phyloP scores from a whole-genome alignment of 2,113 vertebrate genomes.

The Tympanuchus pallidicinctus region DNA sequence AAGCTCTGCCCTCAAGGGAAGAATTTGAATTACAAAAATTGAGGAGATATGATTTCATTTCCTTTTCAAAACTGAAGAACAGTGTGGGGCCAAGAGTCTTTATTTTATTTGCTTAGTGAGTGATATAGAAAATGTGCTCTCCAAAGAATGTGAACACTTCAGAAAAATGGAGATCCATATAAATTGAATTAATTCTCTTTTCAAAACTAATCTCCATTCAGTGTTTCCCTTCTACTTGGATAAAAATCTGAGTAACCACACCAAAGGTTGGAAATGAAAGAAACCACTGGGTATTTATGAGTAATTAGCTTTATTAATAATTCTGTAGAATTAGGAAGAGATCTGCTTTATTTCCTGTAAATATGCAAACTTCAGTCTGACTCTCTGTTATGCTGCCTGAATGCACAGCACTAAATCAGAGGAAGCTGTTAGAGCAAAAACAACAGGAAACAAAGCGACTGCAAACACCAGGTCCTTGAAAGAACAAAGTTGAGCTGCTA shows the following conservation, averaged over 20 bases:
- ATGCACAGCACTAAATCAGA: neutral
- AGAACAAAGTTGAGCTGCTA: neutral
- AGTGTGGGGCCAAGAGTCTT: slow-evolving; percentile 7
- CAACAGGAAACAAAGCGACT: neutral
- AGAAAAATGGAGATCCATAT: slow-evolving; percentile 1
- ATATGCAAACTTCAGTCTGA: neutral
- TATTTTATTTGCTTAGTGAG: slow-evolving; percentile 34
- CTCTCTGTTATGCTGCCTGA: neutral
- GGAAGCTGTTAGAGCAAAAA: neutral
- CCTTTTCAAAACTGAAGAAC: slow-evolving; percentile 10
- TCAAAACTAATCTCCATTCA: neutral
- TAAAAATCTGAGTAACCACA: slow-evolving; percentile 4
- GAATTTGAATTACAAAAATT: slow-evolving; percentile 28
- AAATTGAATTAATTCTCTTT: neutral
- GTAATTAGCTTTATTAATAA: neutral
- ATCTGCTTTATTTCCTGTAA: slow-evolving; percentile 26
- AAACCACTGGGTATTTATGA: neutral
- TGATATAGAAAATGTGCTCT: slow-evolving; percentile 14
- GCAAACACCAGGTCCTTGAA: slow-evolving; percentile 10
- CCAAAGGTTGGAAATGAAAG: slow-evolving; percentile 4
- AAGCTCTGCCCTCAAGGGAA: neutral
- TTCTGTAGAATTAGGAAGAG: neutral
- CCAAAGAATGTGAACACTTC: neutral
- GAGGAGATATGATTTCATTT: slow-evolving; percentile 50
- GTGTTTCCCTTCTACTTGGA: neutral